Conservation (phyloP, 2,888 invertebrate species). For the Muschampia plurimacula region DNA sequence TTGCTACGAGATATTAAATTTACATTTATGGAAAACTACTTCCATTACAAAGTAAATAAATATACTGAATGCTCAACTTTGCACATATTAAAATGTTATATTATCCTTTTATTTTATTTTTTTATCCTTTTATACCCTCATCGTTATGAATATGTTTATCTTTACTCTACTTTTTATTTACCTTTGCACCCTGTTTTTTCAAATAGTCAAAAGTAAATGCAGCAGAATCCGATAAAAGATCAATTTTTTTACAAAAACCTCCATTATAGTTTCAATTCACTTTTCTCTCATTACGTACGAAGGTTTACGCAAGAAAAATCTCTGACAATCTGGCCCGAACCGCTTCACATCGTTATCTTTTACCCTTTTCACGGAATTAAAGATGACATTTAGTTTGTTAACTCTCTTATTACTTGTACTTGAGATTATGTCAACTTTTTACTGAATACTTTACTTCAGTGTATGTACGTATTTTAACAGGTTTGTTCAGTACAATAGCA, state of each 20-base stretch:
- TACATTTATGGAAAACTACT: conserved; percentile 1
- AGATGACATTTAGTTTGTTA: conserved; percentile 46
- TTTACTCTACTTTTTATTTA: too few relatives aligned
- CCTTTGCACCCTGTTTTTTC: background rate
- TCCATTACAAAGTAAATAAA: background rate
- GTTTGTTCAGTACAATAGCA: background rate
- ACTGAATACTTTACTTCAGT: background rate
- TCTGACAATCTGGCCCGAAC: conserved; percentile 15
- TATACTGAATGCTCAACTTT: too few relatives aligned
- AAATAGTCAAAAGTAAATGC: background rate
- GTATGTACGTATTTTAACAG: background rate
- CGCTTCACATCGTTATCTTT: conserved; percentile 46
- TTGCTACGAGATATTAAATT: conserved; percentile 19
- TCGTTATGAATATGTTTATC: too few relatives aligned
- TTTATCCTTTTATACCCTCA: too few relatives aligned
- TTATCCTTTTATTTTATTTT: too few relatives aligned
- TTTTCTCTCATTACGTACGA: conserved; percentile 28
- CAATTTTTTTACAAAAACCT: background rate
- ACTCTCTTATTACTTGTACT: conserved; percentile 39
- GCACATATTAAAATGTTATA: too few relatives aligned
- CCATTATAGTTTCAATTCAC: conserved; percentile 15
- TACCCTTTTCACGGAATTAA: conserved; percentile 52
- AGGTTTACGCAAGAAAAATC: conserved; percentile 24
- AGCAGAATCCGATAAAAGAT: background rate
- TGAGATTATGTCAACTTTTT: conserved; percentile 3